Base-by-base conservation (phyloP, 2,888 invertebrate species). In the Noctua janthina region DNA sequence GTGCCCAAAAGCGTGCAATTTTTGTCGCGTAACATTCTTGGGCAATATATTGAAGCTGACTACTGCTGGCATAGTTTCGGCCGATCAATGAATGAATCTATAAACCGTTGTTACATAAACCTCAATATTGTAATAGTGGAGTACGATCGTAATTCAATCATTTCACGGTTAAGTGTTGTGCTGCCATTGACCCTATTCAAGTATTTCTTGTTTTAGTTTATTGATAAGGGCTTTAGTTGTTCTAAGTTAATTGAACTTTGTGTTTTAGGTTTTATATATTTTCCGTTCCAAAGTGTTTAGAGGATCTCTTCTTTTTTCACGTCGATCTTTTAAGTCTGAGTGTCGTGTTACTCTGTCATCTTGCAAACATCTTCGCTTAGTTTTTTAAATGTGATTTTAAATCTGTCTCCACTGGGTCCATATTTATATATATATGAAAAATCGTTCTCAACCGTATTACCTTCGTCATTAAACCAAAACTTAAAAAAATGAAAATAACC, bases 161-260 rank as follows among this genome's bases (percentile, higher is more conserved):
- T 83, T 89, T 90, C 85, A 87, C 82, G 89, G 89, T 76, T 84
- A 82, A 76, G 74, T 76, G 82, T 78, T 74, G 71, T 71, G 67
- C 56, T 88, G 90, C 80, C 85, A 87, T 88, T 90, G 89, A 88
- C 90, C 89, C 76, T 76, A 89, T 88, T 89, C 69, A 78, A 82
- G 75, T 77, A 74, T 79, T 82, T 82, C 90, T 87, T 74, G 88
- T 85, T 84, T 85, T 72, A 71, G 49, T 76, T 74, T 78, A 84
- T 82, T 83, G 81, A 84, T 82, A 81, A 84, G 81, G 76, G 73
- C 54, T 81, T 35, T 17, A 8, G 23, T 79, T 35, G n/a, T 29
- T 66, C 7, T 73, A 71, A 66, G 72, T 75, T 78, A 62, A 67
- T 68, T 84, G 66, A 81, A 86, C 62, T 83, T 71, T 81, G 29